Evolutionary conservation across 2,888 invertebrate genomes (phyloP), one percentile per base, ranked within the genome.

Genomic region (Drosophila nr. perissopoda): DNA sequence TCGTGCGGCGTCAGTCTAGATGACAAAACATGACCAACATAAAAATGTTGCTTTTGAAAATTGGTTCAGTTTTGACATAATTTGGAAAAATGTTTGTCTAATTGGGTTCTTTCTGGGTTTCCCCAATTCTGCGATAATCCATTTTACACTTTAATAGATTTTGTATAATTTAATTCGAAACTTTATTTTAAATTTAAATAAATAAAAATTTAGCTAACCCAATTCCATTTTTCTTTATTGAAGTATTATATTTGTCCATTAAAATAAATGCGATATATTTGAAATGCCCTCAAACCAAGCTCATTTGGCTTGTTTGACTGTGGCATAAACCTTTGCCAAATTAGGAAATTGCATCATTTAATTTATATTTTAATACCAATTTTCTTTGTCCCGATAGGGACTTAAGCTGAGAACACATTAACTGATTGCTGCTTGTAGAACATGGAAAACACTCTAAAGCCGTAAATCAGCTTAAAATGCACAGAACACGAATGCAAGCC

Each of bases 391-490:
- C 27, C 4, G 2, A 27, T 3, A 16, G 34, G 36, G 21, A 18
- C n/a, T 18, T 8, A 18, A 66, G 70, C 65, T 7, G 27, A 56
- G 56, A n/a, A 16, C n/a, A 38, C 56, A 56, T 56, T 56, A 58
- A 69, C 42, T 53, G 66, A 83, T 68, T 75, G 60, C 68, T 71
- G 52, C 54, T 68, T 45, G 59, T 61, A 38, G 16, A 29, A 33
- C 36, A 29, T 52, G 16, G 29, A 51, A 69, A 65, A 71, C 69
- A 68, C 66, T 60, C 27, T 7, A 63, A 57, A 56, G 69, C 49
- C 69, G 60, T 76, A 82, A 82, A 86, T 86, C 83, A 72, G 70
- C 66, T 65, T 73, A 53, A 64, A 71, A 56, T 67, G 56, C 64
- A 85, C 38, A 64, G 27, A 67, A 58, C 53, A 62, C 27, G 36